Percentiles rank a stretch among this genome's conserved stretches.
These are phyloP conservation scores for Scophthalmus maximus DNA, from an alignment of 2,113 vertebrate species.

Conservation along the genomic window DNA sequence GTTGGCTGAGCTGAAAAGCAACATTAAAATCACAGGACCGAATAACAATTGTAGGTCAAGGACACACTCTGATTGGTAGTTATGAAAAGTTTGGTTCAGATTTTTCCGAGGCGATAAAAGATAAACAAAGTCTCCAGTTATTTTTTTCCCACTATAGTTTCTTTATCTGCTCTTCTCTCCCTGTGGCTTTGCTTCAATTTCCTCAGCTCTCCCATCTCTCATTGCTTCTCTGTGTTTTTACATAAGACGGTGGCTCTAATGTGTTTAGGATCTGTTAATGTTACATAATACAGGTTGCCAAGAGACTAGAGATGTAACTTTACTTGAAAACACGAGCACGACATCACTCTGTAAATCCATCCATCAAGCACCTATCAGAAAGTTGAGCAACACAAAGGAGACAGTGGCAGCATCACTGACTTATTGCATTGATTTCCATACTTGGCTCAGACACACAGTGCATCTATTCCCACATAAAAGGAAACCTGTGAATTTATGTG, in stretches of 20 bases:
- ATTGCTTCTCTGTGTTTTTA: conserved; percentile 5
- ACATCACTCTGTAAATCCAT: conserved; percentile 52
- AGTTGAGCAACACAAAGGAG: conserved; percentile 47
- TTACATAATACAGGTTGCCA: conserved; percentile 57
- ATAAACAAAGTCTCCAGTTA: not conserved
- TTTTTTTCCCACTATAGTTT: not conserved
- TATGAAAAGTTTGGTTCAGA: not conserved
- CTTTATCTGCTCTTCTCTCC: conserved; percentile 9
- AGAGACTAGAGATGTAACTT: conserved; percentile 32
- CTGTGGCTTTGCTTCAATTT: conserved; percentile 19
- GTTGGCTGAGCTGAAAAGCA: conserved; percentile 27
- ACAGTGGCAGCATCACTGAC: conserved; percentile 34
- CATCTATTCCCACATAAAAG: not conserved
- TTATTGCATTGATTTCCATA: conserved; percentile 46
- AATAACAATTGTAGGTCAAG: conserved; percentile 12
- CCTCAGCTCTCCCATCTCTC: conserved; percentile 4
- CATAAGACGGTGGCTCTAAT: conserved; percentile 52
- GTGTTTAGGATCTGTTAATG: conserved; percentile 60
- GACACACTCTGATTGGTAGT: not conserved
- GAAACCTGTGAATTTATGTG: conserved; percentile 3
- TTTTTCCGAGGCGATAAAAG: not conserved
- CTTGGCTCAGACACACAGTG: conserved; percentile 2
- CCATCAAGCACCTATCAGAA: conserved; percentile 67
- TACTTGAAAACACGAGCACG: conserved; percentile 48
- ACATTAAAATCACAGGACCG: conserved; percentile 1